Conservation (phyloP, 2,113 vertebrate species). For the Edolisoma coerulescens region DNA sequence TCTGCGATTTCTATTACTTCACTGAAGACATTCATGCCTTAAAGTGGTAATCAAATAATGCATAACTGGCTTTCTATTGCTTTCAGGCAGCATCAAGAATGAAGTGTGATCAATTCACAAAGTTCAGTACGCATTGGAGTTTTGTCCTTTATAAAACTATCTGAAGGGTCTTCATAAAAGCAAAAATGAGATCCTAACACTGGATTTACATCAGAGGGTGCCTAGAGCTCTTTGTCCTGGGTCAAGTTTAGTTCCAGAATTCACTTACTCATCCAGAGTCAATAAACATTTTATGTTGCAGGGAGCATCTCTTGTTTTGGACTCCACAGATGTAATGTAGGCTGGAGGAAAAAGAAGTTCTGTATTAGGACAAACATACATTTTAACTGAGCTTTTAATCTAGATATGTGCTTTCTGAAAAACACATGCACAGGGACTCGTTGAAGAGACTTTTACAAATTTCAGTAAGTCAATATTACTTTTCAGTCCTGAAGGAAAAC, state of each 20-base stretch:
- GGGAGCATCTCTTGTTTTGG: background rate
- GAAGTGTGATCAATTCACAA: background rate
- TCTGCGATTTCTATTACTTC: background rate
- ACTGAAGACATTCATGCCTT: background rate
- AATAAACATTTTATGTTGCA: background rate
- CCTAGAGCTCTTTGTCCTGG: background rate
- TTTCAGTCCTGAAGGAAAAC: background rate
- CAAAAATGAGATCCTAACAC: background rate
- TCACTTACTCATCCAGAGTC: background rate
- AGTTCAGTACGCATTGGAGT: background rate
- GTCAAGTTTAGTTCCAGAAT: background rate
- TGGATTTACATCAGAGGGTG: background rate
- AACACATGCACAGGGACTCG: background rate
- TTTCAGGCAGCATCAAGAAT: background rate
- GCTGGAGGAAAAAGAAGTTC: background rate
- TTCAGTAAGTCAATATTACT: background rate
- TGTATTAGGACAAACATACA: background rate
- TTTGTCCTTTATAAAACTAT: background rate
- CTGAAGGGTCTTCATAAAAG: background rate
- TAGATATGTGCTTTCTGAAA: background rate
- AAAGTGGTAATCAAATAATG: background rate
- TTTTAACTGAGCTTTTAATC: background rate
- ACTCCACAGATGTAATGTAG: background rate
- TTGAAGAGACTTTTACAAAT: background rate
- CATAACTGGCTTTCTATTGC: background rate